Evolutionary conservation across 2,113 vertebrate genomes (phyloP).

Genomic region (Boulengeromyrus knoepffleri): DNA sequence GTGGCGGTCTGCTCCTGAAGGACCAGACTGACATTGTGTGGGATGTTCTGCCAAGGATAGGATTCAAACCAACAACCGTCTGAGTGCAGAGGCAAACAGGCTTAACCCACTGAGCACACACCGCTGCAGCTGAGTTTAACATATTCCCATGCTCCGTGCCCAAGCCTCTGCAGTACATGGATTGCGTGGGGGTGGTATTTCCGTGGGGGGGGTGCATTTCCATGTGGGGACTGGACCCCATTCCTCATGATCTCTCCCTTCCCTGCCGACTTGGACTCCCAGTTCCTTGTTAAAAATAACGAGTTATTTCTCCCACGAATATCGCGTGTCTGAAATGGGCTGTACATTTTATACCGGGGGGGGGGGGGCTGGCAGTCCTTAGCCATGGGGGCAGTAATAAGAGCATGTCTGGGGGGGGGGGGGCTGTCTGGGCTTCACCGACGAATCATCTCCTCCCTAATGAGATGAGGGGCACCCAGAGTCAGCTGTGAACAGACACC

Average conservation of each 20-base stretch:
- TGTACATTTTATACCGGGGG: background rate
- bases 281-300: background rate
- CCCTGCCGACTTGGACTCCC: background rate
- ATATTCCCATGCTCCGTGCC: background rate
- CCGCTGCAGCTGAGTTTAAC: background rate
- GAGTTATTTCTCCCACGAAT: background rate
- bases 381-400: background rate
- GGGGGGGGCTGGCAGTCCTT: too few species aligned
- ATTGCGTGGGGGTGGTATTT: background rate
- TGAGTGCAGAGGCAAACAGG: background rate
- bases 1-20: background rate
- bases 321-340: background rate
- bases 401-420: background rate
- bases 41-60: background rate
- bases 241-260: background rate
- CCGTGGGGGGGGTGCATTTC: background rate
- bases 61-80: background rate
- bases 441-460: background rate
- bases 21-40: background rate
- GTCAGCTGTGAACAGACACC: background rate
- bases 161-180: background rate
- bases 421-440: background rate
- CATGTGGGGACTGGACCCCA: background rate
- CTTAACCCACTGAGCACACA: background rate
- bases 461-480: too few species aligned